Base-by-base conservation (phyloP, 2,888 invertebrate genomes). In the Neoitamus cyanurus region DNA sequence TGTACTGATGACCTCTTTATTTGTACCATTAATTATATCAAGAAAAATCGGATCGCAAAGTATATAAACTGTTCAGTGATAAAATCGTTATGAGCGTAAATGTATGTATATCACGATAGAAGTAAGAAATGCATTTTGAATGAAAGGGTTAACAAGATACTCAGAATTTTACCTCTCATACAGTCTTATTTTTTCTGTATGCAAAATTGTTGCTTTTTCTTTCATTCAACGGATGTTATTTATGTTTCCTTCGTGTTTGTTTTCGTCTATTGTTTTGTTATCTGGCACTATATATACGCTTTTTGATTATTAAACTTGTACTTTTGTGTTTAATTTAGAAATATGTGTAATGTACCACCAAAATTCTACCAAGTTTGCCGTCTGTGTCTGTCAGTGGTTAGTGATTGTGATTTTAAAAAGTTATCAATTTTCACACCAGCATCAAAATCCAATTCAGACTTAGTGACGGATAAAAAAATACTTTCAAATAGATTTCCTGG, bases 291-390 rank as follows among this genome's bases (percentile, higher is more conserved):
- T 77, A 77, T 77, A 77, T 80, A 30, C 80, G 31, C 30, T 80
- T 58, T 58, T 48, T 75, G n/a, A 30, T 80, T 25, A 31, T 80
- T 58, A 80, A 80, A 80, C 34, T 80, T 80, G 68, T 48, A 58
- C 31, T 48, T 75, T 80, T 80, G 48, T 80, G 34, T 80, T 80
- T 80, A 48, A 80, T 48, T 80, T 80, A 48, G 68, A 95, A 95
- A 95, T 94, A 96, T 96, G 96, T 96, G 95, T 95, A 95, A 95
- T 94, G 95, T 96, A 94, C 96, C 96, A 94, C 94, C 95, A 94
- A 96, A 96, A 94, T 96, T 96, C 94, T 96, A 96, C 94, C 96
- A 96, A 94, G 95, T 97, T 93, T 96, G 96, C 95, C 96, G 96
- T 93, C 95, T 97, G 94, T 97, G 96, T 94, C 95, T 97, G 94